These are phyloP conservation scores for Rutpela maculata DNA, from an alignment of 2,888 invertebrate species.

Conservation along the genomic window DNA sequence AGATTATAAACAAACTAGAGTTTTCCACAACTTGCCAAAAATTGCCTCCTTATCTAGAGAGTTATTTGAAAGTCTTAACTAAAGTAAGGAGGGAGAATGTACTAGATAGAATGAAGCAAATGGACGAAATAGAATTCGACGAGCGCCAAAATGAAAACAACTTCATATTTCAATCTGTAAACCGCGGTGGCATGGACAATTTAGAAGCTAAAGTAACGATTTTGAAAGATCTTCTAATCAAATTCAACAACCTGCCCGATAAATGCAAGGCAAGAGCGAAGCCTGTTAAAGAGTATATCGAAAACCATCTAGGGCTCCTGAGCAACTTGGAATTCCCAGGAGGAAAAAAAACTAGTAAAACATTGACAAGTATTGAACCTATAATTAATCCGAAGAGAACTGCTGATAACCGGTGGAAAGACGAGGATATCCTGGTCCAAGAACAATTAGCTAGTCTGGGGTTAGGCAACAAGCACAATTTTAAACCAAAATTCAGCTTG, in stretches of 20 bases:
- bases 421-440: constrained; percentile 49
- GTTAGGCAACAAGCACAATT: constrained; percentile 58
- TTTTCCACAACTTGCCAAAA: constrained; percentile 58
- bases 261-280: constrained; percentile 67
- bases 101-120: constrained; percentile 55
- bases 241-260: constrained; percentile 66
- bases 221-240: constrained; percentile 64
- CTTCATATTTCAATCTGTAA: constrained; percentile 59
- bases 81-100: constrained; percentile 54
- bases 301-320: constrained; percentile 66
- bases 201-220: constrained; percentile 56
- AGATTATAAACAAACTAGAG: constrained; percentile 55
- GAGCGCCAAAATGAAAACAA: constrained; percentile 56
- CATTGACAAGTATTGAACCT: constrained; percentile 12
- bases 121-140: constrained; percentile 59
- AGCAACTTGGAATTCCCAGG: constrained; percentile 48
- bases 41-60: constrained; percentile 50
- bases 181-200: constrained; percentile 51
- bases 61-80: constrained; percentile 56
- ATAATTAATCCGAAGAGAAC: not conserved
- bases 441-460: constrained; percentile 64
- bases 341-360: constrained; percentile 7
- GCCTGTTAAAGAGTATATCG: constrained; percentile 69
- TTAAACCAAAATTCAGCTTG: constrained; percentile 61
- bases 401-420: not conserved